These are phyloP conservation scores for Chunga burmeisteri DNA, from an alignment of 2,113 vertebrate species.

Conservation along the genomic window DNA sequence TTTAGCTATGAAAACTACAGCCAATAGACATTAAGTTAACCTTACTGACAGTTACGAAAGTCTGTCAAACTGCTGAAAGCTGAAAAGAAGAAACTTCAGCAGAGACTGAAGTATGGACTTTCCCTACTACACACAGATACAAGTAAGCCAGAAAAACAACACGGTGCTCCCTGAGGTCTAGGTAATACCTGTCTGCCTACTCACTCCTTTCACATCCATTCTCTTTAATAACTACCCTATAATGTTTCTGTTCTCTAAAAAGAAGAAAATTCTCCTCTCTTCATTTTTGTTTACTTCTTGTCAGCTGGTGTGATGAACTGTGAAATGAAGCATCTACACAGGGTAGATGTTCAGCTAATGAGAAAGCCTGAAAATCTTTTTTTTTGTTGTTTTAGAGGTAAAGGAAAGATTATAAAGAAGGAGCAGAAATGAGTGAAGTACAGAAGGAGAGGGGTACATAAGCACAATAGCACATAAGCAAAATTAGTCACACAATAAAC, in stretches of 20 bases:
- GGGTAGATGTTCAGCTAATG: background rate
- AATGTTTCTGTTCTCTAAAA: background rate
- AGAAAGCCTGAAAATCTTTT: background rate
- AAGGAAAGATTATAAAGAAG: background rate
- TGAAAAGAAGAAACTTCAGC: background rate
- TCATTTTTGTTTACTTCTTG: background rate
- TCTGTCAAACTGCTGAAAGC: background rate
- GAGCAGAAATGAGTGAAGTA: background rate
- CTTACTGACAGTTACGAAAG: background rate
- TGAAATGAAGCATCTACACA: background rate
- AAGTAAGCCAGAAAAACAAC: background rate
- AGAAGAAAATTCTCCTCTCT: background rate
- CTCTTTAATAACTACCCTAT: background rate
- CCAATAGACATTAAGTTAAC: background rate
- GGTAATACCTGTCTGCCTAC: background rate
- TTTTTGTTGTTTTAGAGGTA: background rate
- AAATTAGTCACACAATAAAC: background rate
- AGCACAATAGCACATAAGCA: background rate
- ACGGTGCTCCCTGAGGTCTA: background rate
- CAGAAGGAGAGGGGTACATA: background rate
- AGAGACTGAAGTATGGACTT: background rate
- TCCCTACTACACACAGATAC: background rate
- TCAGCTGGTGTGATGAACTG: background rate
- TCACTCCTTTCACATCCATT: background rate
- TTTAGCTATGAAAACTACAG: background rate